Conservation (phyloP, 2,797 vertebrate species). For the Podarcis lilfordi region DNA sequence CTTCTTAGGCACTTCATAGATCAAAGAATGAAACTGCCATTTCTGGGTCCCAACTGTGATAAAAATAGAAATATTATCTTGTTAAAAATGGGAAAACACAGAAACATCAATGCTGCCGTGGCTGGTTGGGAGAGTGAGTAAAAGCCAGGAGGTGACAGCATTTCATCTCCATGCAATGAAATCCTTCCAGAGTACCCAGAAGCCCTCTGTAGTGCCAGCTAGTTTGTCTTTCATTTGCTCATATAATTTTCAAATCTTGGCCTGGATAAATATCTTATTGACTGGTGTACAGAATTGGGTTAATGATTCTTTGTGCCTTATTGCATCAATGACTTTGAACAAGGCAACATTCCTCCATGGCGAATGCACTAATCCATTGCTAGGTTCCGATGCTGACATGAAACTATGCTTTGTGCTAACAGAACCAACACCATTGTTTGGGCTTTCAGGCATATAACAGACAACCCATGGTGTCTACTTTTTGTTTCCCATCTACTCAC, state of each 20-base stretch:
- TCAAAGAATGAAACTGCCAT: slow-evolving; percentile 2
- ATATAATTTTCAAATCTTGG: background rate
- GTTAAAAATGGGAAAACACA: background rate
- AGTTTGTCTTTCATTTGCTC: background rate
- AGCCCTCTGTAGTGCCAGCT: background rate
- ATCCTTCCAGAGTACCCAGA: background rate
- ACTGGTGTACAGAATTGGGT: background rate
- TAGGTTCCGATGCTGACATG: background rate
- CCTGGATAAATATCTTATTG: background rate
- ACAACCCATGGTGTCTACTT: no score
- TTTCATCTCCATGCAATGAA: background rate
- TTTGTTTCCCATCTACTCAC: no score
- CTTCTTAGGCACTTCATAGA: background rate
- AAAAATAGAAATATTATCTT: slow-evolving; percentile 13
- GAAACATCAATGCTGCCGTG: background rate
- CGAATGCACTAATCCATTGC: background rate
- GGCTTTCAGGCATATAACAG: background rate
- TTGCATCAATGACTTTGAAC: background rate
- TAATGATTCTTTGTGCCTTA: background rate
- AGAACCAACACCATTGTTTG: background rate
- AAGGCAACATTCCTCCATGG: background rate
- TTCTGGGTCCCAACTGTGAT: background rate
- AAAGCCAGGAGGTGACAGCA: background rate
- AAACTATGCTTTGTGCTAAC: background rate
- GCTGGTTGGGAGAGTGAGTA: background rate